Evolutionary conservation across 1,140 invertebrate genomes (phyloP).

Genomic region (Colletes gigas): DNA sequence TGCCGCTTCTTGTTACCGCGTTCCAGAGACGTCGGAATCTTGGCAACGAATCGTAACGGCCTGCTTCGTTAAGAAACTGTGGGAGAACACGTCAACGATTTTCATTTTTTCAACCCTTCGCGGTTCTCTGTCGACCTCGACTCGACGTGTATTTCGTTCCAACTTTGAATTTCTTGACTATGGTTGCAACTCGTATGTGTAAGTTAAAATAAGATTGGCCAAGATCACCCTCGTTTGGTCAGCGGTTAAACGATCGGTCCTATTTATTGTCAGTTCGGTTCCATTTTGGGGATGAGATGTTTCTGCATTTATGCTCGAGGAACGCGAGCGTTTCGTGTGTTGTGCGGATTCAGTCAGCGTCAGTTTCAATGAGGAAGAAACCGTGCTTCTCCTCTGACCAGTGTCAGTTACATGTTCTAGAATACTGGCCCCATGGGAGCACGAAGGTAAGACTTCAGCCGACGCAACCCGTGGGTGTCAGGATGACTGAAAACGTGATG

Average conservation of each 20-base stretch:
- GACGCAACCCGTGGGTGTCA: conserved; percentile 55
- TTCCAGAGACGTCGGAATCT: conserved; percentile 24
- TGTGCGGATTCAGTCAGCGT: conserved; percentile 62
- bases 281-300: background rate
- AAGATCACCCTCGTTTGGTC: too few relatives aligned
- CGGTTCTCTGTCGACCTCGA: too few relatives aligned
- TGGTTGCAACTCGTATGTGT: too few relatives aligned
- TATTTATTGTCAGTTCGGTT: background rate
- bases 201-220: too few relatives aligned
- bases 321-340: conserved; percentile 71
- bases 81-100: conserved; percentile 11
- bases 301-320: conserved; percentile 79
- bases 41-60: conserved; percentile 13
- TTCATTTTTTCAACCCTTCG: conserved; percentile 10
- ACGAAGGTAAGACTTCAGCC: conserved; percentile 68
- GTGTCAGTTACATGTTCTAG: conserved; percentile 75
- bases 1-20: conserved; percentile 19
- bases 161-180: too few relatives aligned
- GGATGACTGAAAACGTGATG: conserved; percentile 68
- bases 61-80: conserved; percentile 13
- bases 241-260: background rate
- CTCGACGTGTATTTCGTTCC: too few relatives aligned
- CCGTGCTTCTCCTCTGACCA: conserved; percentile 68
- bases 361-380: conserved; percentile 76
- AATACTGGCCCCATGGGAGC: conserved; percentile 74